Conservation (phyloP, 1,140 invertebrate species). For the Pectinophora gossypiella region DNA sequence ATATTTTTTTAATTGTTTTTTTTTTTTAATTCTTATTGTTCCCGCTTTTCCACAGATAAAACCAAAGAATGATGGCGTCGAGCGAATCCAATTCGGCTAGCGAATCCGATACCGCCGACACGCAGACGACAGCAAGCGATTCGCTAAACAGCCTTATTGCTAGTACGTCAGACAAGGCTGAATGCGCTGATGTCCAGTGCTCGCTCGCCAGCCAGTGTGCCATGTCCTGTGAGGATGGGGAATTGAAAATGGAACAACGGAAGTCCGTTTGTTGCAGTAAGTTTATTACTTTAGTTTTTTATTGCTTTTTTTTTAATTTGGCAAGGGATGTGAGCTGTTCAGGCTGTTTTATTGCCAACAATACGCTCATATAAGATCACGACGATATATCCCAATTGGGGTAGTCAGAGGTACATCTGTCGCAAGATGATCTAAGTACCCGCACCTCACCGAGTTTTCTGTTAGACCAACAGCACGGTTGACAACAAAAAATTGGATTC, state of each 20-base stretch:
- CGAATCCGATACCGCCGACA: neutral
- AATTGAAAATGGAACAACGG: neutral
- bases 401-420: too few species aligned
- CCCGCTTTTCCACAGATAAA: too few species aligned
- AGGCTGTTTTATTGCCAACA: neutral
- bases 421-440: too few species aligned
- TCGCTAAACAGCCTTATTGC: neutral
- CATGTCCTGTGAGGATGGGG: neutral
- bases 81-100: too few species aligned
- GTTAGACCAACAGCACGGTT: too few species aligned
- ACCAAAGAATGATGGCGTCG: too few species aligned
- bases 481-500: too few species aligned
- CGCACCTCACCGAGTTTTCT: too few species aligned
- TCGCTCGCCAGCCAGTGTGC: neutral
- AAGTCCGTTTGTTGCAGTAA: slow-evolving; percentile 3
- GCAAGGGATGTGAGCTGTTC: neutral
- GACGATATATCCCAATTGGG: too few species aligned
- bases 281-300: neutral
- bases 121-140: neutral
- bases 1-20: too few species aligned
- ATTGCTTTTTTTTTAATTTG: neutral
- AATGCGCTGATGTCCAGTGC: neutral
- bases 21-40: too few species aligned
- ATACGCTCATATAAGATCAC: too few species aligned
- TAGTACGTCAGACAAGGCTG: neutral